A percentile compares a stretch with the other conserved stretches of the same genome.
phyloP scores from a whole-genome alignment of 2,797 vertebrate species.

The Aeoliscus strigatus region DNA sequence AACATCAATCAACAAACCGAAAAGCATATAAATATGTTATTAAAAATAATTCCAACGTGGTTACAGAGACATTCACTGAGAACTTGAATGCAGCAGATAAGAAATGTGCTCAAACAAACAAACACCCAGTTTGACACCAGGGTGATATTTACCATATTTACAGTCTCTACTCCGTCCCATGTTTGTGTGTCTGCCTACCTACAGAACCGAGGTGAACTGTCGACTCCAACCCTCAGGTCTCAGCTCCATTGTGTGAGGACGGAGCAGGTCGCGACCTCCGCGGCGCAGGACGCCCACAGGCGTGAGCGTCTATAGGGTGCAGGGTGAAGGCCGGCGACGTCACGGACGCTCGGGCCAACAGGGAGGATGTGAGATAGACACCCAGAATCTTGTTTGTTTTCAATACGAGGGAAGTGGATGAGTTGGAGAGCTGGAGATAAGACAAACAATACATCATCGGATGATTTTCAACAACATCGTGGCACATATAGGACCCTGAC shows the following conservation, averaged over 20 bases:
- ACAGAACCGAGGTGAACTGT: conserved; percentile 13
- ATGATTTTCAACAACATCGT: conserved; percentile 26
- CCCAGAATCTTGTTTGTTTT: conserved; percentile 45
- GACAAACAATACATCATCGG: conserved; percentile 42
- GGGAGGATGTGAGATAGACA: conserved; percentile 45
- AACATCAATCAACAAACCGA: too few species aligned
- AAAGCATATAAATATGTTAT: too few species aligned
- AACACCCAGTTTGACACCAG: conserved; percentile 17
- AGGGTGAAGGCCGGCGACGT: conserved; percentile 31
- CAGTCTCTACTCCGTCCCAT: too few species aligned
- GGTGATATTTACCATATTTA: conserved; percentile 15
- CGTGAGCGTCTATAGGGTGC: conserved; percentile 7
- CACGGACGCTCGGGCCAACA: conserved; percentile 8
- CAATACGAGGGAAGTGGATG: conserved; percentile 14
- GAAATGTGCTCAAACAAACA: too few species aligned
- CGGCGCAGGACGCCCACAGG: conserved; percentile 34
- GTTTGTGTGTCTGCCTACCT: conserved; percentile 27
- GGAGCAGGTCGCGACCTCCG: neutral
- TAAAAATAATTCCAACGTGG: too few species aligned
- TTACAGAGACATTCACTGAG: too few species aligned
- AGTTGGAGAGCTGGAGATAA: conserved; percentile 37
- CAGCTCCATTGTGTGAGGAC: conserved; percentile 32
- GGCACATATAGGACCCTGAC: conserved; percentile 12
- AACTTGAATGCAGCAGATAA: too few species aligned
- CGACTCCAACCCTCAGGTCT: conserved; percentile 18